These are phyloP conservation scores for Cheilosia pagana DNA, from an alignment of 2,888 invertebrate species.

Conservation along the genomic window DNA sequence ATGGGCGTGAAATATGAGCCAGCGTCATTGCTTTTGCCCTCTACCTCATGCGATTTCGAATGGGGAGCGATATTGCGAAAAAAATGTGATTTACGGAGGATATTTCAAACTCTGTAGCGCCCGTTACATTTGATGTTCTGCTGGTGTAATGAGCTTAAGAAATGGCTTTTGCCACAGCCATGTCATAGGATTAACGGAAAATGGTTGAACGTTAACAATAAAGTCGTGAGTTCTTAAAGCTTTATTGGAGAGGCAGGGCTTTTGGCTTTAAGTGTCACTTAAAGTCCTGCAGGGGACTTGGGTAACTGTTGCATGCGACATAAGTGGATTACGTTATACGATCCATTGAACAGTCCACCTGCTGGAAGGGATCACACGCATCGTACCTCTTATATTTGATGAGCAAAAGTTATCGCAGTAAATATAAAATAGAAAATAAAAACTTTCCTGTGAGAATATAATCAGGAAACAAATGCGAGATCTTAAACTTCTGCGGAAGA, in stretches of 20 bases:
- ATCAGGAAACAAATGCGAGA: too few relatives aligned
- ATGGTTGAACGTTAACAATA: background rate
- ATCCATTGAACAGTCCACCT: background rate
- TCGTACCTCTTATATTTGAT: too few relatives aligned
- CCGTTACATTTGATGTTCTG: constrained; percentile 40
- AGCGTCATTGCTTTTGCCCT: background rate
- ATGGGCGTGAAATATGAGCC: constrained; percentile 51
- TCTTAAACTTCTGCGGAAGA: too few relatives aligned
- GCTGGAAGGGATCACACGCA: too few relatives aligned
- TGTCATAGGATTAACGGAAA: background rate
- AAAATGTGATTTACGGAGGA: background rate
- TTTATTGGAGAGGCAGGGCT: background rate
- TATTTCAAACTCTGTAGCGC: constrained; percentile 24
- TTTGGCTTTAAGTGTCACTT: background rate
- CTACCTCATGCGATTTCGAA: background rate
- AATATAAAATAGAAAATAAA: background rate
- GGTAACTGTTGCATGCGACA: background rate
- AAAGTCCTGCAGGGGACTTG: background rate
- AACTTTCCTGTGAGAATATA: background rate
- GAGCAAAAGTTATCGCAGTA: too few relatives aligned
- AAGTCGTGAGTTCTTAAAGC: background rate
- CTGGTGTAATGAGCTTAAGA: constrained; percentile 44
- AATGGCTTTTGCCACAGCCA: background rate
- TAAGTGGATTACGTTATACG: background rate
- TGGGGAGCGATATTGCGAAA: background rate